phyloP scores from a whole-genome alignment of 1,140 invertebrate species.

The Drosophila micromelanica region DNA sequence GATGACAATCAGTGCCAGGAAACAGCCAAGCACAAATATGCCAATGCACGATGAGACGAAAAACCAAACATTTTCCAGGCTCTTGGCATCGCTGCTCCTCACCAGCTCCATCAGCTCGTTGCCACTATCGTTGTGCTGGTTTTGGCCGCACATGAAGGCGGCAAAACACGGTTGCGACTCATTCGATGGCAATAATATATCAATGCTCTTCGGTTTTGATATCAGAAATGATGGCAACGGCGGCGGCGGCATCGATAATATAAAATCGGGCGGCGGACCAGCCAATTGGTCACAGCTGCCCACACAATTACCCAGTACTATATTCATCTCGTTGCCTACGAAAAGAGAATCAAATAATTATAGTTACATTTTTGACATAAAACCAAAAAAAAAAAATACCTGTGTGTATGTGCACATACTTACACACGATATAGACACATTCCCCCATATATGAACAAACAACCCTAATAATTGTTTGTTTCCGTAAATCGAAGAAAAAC shows the following conservation, averaged over 20 bases:
- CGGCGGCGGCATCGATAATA: slow-evolving; percentile 92
- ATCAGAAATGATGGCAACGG: slow-evolving; percentile 90
- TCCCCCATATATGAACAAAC: no score
- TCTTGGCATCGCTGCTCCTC: slow-evolving; percentile 86
- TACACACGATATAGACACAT: slow-evolving; percentile 1
- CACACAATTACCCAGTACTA: slow-evolving; percentile 72
- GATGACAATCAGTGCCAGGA: slow-evolving; percentile 90
- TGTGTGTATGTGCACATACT: slow-evolving; percentile 12
- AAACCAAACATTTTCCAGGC: slow-evolving; percentile 92
- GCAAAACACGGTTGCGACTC: slow-evolving; percentile 86
- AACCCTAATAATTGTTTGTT: no score
- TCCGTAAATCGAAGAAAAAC: no score
- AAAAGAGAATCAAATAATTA: no score
- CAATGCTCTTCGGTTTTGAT: slow-evolving; percentile 77
- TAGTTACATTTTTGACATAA: no score
- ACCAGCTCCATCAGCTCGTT: slow-evolving; percentile 91
- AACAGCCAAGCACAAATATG: slow-evolving; percentile 90
- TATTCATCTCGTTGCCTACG: slow-evolving; percentile 50
- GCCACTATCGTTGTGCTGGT: slow-evolving; percentile 85
- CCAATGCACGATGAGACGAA: slow-evolving; percentile 91
- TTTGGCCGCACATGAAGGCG: slow-evolving; percentile 85
- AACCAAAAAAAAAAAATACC: no score
- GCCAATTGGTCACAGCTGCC: slow-evolving; percentile 88
- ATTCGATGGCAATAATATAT: slow-evolving; percentile 84
- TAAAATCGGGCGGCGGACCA: slow-evolving; percentile 92